Evolutionary conservation across 2,797 vertebrate genomes (phyloP).

Genomic region (Vespertilio murinus): DNA sequence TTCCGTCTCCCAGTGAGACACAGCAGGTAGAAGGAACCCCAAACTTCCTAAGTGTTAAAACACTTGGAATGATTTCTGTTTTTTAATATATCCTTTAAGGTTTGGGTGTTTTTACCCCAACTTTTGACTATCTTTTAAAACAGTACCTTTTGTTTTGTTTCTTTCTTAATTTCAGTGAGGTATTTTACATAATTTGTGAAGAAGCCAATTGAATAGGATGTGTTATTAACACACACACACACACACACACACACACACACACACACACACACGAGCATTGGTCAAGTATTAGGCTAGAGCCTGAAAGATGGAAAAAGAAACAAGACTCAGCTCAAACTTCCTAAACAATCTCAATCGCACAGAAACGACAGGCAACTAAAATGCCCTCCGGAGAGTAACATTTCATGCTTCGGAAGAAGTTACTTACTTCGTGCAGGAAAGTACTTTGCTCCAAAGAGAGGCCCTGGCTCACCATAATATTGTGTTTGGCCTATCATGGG

Average conservation of each 20-base stretch:
- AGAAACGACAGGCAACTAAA: conserved; percentile 72
- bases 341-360: conserved; percentile 73
- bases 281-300: conserved; percentile 48
- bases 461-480: conserved; percentile 75
- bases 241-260: too few relatives aligned
- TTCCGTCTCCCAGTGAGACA: background rate
- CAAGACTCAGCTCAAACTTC: conserved; percentile 63
- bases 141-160: background rate
- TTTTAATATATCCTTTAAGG: background rate
- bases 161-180: background rate
- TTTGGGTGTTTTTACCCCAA: background rate
- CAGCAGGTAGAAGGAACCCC: background rate
- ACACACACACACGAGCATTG: background rate
- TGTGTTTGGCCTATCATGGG: conserved; percentile 77
- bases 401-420: conserved; percentile 78
- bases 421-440: conserved; percentile 78
- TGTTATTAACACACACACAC: background rate
- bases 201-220: conserved; percentile 34
- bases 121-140: conserved; percentile 23
- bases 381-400: conserved; percentile 76
- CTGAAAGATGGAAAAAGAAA: conserved; percentile 69
- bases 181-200: conserved; percentile 45
- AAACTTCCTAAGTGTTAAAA: background rate
- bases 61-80: background rate
- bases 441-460: conserved; percentile 72